Evolutionary conservation across 1,140 invertebrate genomes (phyloP), one percentile per base, ranked within the genome.

Genomic region (Batillaria attramentaria): DNA sequence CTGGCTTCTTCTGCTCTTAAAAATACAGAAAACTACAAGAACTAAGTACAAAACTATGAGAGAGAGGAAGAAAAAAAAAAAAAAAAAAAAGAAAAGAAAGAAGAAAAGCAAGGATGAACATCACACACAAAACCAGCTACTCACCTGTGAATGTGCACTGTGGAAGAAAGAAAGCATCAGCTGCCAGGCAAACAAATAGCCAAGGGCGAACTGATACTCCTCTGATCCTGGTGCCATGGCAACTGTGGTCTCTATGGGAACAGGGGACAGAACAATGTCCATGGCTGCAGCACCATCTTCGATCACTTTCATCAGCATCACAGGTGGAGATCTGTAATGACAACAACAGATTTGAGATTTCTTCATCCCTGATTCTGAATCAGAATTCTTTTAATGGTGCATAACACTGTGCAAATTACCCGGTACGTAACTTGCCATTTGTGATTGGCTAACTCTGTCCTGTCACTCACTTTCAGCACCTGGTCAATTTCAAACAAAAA

Each of bases 121-220:
- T 16, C 16, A 68, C 16, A n/a, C 13, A 54, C 50, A 54, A n/a
- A 54, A 54, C n/a, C n/a, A n/a, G 24, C 0, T 13, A 33, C 72
- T 72, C 81, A 96, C 90, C 90, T 95, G 93, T 35, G 93, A 92
- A 78, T 93, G 91, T 24, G 95, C 93, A 79, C 92, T 90, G 73
- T 93, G 92, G 86, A 95, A 95, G 69, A 95, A 93, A 41, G 93
- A 90, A n/a, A 97, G 87, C 18, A 96, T 86, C 62, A 94, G 91
- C 84, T 93, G 93, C 96, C 96, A 97, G 4, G 94, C 87, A 0
- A 96, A 88, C 43, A 96, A 90, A 90, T 96, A 97, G 31, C 92
- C 94, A 66, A 93, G 86, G 1, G 93, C 93, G 72, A 93, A 93
- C 20, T 91, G 93, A 76, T 93, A 94, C 6, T 93, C 92, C 80